These are phyloP conservation scores for Phaethornis superciliosus DNA, from an alignment of 2,113 vertebrate genomes.

Conservation along the genomic window DNA sequence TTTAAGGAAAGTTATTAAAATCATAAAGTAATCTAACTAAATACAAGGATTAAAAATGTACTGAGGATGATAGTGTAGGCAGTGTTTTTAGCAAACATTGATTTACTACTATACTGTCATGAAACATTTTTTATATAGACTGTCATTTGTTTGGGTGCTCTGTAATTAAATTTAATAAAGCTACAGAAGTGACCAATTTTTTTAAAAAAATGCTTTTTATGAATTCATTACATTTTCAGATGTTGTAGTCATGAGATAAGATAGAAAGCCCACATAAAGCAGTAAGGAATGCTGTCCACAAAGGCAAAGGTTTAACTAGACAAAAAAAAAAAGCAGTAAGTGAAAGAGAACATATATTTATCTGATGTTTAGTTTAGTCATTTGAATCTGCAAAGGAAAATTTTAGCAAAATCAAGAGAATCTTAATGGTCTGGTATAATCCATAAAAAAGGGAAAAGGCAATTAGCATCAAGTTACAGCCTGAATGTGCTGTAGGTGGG, in stretches of 20 bases:
- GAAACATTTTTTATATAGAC: not conserved
- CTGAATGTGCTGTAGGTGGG: not conserved
- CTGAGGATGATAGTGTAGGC: not conserved
- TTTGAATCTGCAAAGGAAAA: not conserved
- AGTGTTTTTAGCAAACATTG: not conserved
- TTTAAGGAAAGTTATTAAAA: not conserved
- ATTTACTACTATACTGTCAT: not conserved
- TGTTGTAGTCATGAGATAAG: not conserved
- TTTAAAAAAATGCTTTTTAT: not conserved
- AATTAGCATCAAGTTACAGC: not conserved
- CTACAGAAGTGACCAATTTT: not conserved
- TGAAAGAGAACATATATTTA: not conserved
- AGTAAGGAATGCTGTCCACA: not conserved
- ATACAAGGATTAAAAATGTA: not conserved
- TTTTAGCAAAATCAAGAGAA: not conserved
- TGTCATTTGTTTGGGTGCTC: not conserved
- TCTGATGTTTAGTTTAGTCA: not conserved
- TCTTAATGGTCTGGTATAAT: not conserved
- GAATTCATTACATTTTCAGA: not conserved
- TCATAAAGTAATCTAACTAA: not conserved
- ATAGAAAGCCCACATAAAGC: not conserved
- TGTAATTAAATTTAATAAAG: not conserved
- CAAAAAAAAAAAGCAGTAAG: not conserved
- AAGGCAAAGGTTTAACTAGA: not conserved
- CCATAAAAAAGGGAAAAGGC: not conserved